phyloP scores from a whole-genome alignment of 2,888 invertebrate genomes.

The Dorcus parallelipipedus region DNA sequence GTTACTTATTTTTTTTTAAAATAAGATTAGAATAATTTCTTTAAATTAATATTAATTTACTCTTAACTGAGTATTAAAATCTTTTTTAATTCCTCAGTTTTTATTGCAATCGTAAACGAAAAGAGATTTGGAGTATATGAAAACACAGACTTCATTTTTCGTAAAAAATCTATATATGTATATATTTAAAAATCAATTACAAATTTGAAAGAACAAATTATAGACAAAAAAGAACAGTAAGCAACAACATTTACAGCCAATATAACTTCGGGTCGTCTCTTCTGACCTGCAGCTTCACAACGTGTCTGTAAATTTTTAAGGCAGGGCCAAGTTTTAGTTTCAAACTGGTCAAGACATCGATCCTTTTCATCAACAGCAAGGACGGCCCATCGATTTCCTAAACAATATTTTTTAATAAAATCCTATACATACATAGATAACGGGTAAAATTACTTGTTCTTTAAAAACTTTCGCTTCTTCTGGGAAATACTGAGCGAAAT shows the following conservation, averaged over 20 bases:
- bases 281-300: constrained; percentile 77
- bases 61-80: too few relatives aligned
- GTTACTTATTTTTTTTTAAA: too few relatives aligned
- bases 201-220: constrained; percentile 12
- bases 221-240: constrained; percentile 12
- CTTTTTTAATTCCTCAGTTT: too few relatives aligned
- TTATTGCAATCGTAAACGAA: too few relatives aligned
- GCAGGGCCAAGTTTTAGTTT: constrained; percentile 85
- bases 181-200: constrained; percentile 21
- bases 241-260: constrained; percentile 57
- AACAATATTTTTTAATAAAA: constrained; percentile 29
- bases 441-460: constrained; percentile 63
- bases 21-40: too few relatives aligned
- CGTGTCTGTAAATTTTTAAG: constrained; percentile 76
- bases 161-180: not conserved
- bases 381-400: constrained; percentile 92
- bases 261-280: constrained; percentile 70
- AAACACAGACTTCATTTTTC: too few relatives aligned
- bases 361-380: constrained; percentile 75
- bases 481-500: constrained; percentile 73
- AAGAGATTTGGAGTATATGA: too few relatives aligned
- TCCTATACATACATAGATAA: not conserved
- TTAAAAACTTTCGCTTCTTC: constrained; percentile 79
- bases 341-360: constrained; percentile 79
- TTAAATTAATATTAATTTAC: not conserved